These are phyloP conservation scores for Crotalus tigris DNA, from an alignment of 2,113 vertebrate genomes.

Conservation along the genomic window DNA sequence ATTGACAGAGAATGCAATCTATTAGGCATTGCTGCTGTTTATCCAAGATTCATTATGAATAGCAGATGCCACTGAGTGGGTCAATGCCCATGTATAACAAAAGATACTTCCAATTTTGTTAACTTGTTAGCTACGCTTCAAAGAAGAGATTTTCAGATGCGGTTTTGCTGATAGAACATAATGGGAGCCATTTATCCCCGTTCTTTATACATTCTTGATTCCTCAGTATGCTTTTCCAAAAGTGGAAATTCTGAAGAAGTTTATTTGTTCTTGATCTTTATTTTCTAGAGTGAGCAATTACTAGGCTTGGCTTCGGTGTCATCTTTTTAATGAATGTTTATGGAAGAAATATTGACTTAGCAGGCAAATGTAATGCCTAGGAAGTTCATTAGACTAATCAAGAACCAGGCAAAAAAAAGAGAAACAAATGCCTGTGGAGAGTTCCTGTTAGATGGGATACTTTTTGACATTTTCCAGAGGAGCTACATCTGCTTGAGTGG, in stretches of 20 bases:
- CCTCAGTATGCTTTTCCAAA: not conserved
- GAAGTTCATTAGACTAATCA: conserved; percentile 14
- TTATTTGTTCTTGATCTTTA: conserved; percentile 12
- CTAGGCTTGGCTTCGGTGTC: conserved; percentile 1
- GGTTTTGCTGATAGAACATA: conserved; percentile 19
- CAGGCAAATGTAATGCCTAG: not conserved
- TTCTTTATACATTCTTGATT: conserved; percentile 6
- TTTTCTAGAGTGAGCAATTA: conserved; percentile 9
- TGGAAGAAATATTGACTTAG: not conserved
- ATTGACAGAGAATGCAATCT: not conserved
- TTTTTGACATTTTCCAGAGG: conserved; percentile 20
- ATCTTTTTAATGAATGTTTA: not conserved
- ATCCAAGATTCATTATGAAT: not conserved
- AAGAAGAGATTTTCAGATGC: conserved; percentile 1
- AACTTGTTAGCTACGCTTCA: not conserved
- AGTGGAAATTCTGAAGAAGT: not conserved
- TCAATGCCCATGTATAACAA: not conserved
- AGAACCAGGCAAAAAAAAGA: not conserved
- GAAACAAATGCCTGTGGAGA: conserved; percentile 8
- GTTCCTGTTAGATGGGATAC: conserved; percentile 1
- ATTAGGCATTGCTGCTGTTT: not conserved
- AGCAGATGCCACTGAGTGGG: not conserved
- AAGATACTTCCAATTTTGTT: not conserved
- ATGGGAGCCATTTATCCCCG: conserved; percentile 12
- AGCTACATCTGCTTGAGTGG: not conserved